Evolutionary conservation across 2,113 vertebrate genomes (phyloP).

Genomic region (Zapornia atra): DNA sequence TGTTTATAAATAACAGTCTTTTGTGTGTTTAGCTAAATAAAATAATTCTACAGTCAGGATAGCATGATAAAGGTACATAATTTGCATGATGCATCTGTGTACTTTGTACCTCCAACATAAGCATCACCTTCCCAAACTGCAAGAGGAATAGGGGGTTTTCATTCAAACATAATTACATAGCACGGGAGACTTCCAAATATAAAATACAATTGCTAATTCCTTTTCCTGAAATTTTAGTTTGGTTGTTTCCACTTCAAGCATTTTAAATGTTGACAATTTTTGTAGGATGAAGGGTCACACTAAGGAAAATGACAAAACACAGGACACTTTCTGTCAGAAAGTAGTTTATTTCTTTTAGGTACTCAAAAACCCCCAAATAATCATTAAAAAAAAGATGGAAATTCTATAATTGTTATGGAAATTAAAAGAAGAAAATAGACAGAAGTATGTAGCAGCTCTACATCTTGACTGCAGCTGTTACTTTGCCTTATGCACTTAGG

Average conservation of each 20-base stretch:
- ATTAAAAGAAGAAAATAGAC: background rate
- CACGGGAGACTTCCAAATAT: background rate
- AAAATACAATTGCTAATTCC: background rate
- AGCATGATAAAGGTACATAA: background rate
- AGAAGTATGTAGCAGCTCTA: background rate
- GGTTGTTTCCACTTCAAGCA: background rate
- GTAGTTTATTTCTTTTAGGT: background rate
- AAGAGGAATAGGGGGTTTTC: background rate
- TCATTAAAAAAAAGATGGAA: background rate
- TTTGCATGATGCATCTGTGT: background rate
- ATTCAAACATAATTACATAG: background rate
- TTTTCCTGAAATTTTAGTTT: background rate
- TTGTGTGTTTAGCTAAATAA: background rate
- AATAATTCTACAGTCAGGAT: background rate
- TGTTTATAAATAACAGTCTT: background rate
- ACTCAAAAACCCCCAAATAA: background rate
- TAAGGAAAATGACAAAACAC: background rate
- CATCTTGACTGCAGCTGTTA: constrained; percentile 9
- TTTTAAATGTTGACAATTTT: background rate
- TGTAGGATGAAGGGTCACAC: background rate
- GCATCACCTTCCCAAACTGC: background rate
- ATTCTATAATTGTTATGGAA: background rate
- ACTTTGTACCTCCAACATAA: background rate
- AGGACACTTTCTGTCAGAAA: background rate
- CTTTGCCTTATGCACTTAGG: background rate